These are phyloP conservation scores for Drosophila macrospina DNA, from an alignment of 2,888 invertebrate species.

Conservation along the genomic window DNA sequence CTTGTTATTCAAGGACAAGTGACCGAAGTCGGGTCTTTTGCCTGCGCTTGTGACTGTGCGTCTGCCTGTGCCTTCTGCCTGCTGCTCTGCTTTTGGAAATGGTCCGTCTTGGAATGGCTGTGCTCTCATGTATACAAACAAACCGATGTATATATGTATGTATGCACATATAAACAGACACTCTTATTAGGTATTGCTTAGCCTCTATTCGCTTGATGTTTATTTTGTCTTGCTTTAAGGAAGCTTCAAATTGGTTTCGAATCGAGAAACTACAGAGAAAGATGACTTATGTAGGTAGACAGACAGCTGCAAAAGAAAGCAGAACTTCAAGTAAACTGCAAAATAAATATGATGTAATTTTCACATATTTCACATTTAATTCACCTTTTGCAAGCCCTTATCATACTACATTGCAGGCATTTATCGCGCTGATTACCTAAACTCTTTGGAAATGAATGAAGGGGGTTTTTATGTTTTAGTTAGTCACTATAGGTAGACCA, in stretches of 20 bases:
- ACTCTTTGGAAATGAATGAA: constrained; percentile 35
- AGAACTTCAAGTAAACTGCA: not conserved
- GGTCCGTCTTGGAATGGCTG: not conserved
- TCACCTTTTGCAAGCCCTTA: constrained; percentile 47
- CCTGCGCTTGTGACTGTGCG: constrained; percentile 1
- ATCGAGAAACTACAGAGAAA: not conserved
- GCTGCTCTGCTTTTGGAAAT: constrained; percentile 19
- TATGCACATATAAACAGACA: not conserved
- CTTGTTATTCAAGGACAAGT: constrained; percentile 77
- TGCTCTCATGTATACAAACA: not conserved
- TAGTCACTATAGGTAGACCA: constrained; percentile 3
- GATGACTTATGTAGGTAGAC: not conserved
- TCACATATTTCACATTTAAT: constrained; percentile 11
- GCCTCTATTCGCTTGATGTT: constrained; percentile 2
- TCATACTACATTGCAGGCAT: constrained; percentile 17
- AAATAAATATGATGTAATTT: constrained; percentile 52
- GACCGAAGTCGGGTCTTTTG: constrained; percentile 50
- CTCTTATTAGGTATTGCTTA: constrained; percentile 14
- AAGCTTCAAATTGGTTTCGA: constrained; percentile 1
- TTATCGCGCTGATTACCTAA: constrained; percentile 32
- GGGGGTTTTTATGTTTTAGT: constrained; percentile 1
- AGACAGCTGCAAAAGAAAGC: not conserved
- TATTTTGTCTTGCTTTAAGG: not conserved
- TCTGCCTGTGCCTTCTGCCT: constrained; percentile 22
- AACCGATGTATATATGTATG: not conserved